A percentile compares a stretch with the other conserved stretches of the same genome.
phyloP scores from a whole-genome alignment of 2,888 invertebrate species.

The Cheilosia soror region DNA sequence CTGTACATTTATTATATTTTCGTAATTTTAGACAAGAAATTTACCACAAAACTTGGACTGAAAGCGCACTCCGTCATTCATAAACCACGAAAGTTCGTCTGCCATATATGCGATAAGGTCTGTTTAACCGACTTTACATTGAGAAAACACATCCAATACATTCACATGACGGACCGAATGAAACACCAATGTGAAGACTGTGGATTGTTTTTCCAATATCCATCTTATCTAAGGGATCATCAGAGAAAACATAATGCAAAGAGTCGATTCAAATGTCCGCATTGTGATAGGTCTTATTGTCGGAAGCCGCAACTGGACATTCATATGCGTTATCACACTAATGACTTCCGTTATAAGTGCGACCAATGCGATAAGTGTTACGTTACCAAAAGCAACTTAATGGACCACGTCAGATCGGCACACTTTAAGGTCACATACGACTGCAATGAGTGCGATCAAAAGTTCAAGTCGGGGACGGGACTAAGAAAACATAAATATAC shows the following conservation, averaged over 20 bases:
- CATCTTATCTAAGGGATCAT: conserved; percentile 54
- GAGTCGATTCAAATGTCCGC: conserved; percentile 43
- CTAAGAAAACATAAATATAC: conserved; percentile 58
- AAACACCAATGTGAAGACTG: conserved; percentile 69
- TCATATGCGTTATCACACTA: conserved; percentile 74
- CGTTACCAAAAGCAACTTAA: conserved; percentile 64
- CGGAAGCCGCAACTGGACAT: conserved; percentile 66
- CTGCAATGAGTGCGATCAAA: conserved; percentile 56
- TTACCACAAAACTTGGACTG: conserved; percentile 8
- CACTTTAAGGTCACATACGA: conserved; percentile 56
- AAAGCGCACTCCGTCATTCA: conserved; percentile 36
- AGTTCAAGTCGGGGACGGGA: conserved; percentile 62
- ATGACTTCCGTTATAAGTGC: conserved; percentile 75
- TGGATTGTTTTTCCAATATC: conserved; percentile 57
- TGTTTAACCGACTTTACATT: conserved; percentile 37
- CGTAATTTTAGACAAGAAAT: conserved; percentile 27
- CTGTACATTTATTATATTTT: background rate
- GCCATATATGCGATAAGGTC: conserved; percentile 53
- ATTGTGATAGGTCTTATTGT: conserved; percentile 57
- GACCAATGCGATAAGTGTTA: conserved; percentile 73
- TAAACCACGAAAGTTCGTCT: conserved; percentile 30
- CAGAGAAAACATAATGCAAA: conserved; percentile 48
- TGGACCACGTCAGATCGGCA: conserved; percentile 50
- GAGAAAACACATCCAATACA: conserved; percentile 48
- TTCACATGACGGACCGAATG: conserved; percentile 45